Evolutionary conservation across 2,113 vertebrate species (phyloP).

Genomic region (Nothocercus julius): DNA sequence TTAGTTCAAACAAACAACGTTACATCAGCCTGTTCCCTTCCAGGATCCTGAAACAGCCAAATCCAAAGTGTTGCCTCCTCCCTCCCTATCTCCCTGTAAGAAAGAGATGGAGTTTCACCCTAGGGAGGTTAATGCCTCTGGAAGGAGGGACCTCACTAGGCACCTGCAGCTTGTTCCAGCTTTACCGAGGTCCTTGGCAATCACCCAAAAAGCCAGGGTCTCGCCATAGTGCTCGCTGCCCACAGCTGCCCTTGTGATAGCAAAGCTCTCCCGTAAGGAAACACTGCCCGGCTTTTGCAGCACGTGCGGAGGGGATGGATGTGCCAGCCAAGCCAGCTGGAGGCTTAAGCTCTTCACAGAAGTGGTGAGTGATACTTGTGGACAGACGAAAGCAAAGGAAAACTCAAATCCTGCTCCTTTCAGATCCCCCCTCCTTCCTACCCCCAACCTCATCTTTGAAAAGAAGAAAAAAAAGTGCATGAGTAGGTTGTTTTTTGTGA

Average conservation of each 20-base stretch:
- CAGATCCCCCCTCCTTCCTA: neutral
- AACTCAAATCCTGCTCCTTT: constrained; percentile 44
- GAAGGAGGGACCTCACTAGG: neutral
- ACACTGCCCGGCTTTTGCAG: neutral
- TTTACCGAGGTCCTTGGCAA: neutral
- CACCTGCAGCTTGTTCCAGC: neutral
- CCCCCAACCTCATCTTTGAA: constrained; percentile 3
- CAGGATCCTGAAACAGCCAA: neutral
- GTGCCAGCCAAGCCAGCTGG: neutral
- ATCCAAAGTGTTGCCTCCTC: neutral
- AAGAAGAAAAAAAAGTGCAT: constrained; percentile 47
- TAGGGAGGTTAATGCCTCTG: neutral
- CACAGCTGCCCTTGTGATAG: neutral
- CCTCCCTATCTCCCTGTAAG: neutral
- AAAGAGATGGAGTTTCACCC: neutral
- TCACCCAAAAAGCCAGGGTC: neutral
- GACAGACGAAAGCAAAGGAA: constrained; percentile 52
- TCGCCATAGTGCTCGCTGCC: neutral
- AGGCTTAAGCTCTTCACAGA: neutral
- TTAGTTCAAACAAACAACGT: constrained; percentile 37
- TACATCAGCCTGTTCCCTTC: constrained; percentile 9
- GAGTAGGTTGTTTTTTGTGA: constrained; percentile 54
- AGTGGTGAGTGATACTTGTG: constrained; percentile 51
- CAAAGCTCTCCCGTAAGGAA: neutral
- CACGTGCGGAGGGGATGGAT: neutral